These are phyloP conservation scores for Calliopsis andreniformis DNA, from an alignment of 1,140 invertebrate species.

Conservation along the genomic window DNA sequence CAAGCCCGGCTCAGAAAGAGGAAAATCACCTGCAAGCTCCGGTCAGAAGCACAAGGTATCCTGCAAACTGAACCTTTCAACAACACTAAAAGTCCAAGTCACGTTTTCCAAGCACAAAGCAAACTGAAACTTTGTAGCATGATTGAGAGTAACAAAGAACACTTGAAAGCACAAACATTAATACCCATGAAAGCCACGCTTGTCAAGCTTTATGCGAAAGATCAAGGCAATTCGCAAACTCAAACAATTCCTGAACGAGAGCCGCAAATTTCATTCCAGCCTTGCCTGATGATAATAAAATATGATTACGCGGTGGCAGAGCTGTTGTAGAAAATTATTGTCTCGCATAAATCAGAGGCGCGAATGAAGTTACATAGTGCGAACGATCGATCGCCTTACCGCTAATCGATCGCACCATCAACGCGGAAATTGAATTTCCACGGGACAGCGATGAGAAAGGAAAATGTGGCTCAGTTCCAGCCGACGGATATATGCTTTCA, in stretches of 20 bases:
- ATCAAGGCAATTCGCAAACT: no score
- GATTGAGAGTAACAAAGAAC: no score
- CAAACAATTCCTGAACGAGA: neutral
- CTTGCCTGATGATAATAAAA: neutral
- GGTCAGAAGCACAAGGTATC: no score
- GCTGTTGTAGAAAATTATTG: slow-evolving; percentile 14
- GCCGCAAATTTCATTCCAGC: neutral
- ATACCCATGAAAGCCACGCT: no score
- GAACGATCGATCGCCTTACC: neutral
- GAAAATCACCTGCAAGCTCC: no score
- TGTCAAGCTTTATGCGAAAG: no score
- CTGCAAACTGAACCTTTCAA: no score
- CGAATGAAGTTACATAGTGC: slow-evolving; percentile 1
- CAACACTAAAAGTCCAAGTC: no score
- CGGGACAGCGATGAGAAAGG: neutral
- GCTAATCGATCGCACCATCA: slow-evolving; percentile 23
- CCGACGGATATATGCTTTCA: neutral
- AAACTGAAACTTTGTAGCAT: no score
- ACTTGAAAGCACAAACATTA: no score
- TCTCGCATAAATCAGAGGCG: neutral
- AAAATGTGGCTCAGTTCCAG: slow-evolving; percentile 14
- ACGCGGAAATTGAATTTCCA: slow-evolving; percentile 7
- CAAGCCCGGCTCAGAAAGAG: no score
- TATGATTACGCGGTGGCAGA: neutral
- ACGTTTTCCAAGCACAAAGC: no score